A percentile compares a stretch with the other conserved stretches of the same genome.
phyloP scores from a whole-genome alignment of 37 sponge, comb jelly and placozoan species.

The Mnemiopsis leidyi region DNA sequence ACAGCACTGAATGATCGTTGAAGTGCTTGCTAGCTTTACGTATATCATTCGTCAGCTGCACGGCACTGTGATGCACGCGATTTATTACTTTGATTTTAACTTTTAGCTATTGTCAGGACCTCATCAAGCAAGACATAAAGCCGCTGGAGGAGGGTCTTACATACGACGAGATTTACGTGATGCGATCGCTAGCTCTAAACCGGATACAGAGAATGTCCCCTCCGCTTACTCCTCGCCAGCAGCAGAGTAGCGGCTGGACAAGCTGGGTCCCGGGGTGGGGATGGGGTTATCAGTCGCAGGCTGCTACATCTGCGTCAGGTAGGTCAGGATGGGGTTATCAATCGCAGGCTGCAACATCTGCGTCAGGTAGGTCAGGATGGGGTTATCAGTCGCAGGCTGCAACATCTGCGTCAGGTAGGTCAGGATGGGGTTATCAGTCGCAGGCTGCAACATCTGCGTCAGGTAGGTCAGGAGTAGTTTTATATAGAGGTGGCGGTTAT shows the following conservation, averaged over 20 bases:
- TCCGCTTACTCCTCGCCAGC: neutral
- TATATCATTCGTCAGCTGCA: too few relatives aligned
- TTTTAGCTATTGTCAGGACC: neutral
- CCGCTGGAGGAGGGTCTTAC: slow-evolving; percentile 58
- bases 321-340: neutral
- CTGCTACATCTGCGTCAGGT: neutral
- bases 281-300: neutral
- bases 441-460: neutral
- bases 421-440: neutral
- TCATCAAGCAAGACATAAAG: neutral
- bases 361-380: neutral
- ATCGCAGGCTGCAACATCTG: neutral
- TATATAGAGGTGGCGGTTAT: too few relatives aligned
- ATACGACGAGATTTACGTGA: slow-evolving; percentile 52
- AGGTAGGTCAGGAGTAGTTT: too few relatives aligned
- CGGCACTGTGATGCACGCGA: too few relatives aligned
- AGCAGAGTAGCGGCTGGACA: neutral
- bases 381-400: neutral
- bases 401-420: neutral
- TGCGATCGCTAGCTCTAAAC: slow-evolving; percentile 29
- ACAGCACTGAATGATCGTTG: too few relatives aligned
- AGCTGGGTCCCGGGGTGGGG: slow-evolving; percentile 55
- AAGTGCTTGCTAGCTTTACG: too few relatives aligned
- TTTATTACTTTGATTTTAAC: too few relatives aligned
- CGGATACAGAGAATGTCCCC: neutral